Base-by-base conservation (phyloP, 2,888 invertebrate species). In the Agrotis exclamationis region DNA sequence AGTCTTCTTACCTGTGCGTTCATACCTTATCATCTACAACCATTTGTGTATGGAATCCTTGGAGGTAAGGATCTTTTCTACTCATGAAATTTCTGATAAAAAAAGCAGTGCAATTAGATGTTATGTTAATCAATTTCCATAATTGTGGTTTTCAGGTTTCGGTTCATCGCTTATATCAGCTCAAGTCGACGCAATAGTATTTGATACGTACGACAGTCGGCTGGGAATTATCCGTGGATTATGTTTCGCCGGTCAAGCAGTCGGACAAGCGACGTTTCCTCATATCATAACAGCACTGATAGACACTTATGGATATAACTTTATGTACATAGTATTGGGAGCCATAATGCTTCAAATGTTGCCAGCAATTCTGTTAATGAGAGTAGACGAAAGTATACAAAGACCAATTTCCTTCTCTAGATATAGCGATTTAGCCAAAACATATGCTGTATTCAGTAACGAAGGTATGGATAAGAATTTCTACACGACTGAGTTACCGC, bases 161-260 rank as follows among this genome's bases (percentile, higher is more conserved):
- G 96, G 96, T 11, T 94, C 95, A 20, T 96, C 96, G 16, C 71
- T 96, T 11, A 90, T 96, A 82, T 93, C 96, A 59, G 94, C 95
- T 11, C 96, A 96, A 90, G 93, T 96, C 9, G 96, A 96, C 74
- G 95, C 94, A 39, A 92, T 96, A 22, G 86, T 96, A 60, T 94
- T 94, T 78, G 96, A 96, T 74, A 95, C 94, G 0, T 96, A 96
- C 74, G 95, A 96, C 81, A 89, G 92, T 18, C 90, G 93, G 20
- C 76, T 96, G 20, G 93, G 91, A 51, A 79, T 94, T 20, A 88
- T 96, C 57, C 90, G 94, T 79, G 93, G 94, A 28, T 64, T 95
- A 57, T 94, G 94, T 79, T 94, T 92, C 64, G 89, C 93, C 5
- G 96, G 95, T 2, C 96, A 96, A 91, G 96, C 96, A 16, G 75